Base-by-base conservation (phyloP, 2,888 invertebrate genomes). In the Rhyacophila evoluta region DNA sequence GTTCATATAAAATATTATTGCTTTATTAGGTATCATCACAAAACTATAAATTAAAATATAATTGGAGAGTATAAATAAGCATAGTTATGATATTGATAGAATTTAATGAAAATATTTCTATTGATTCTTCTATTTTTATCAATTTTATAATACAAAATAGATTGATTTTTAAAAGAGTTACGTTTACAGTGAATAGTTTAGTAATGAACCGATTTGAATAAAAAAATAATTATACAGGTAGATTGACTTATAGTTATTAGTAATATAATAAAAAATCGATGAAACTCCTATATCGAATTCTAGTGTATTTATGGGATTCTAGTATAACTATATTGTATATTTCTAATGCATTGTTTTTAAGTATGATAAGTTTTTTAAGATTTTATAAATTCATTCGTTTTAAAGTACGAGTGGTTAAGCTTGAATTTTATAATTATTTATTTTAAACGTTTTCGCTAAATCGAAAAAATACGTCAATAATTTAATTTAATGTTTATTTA, bases 1-100 rank as follows among this genome's bases (percentile, higher is more conserved):
- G n/a, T 55, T 55, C 55, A 55, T 55, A 55, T 55, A 55, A 55
- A 55, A 55, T 25, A 55, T 55, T 55, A 55, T 55, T 55, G 55
- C 55, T 55, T 55, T 55, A 55, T 55, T 55, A 55, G 55, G 15
- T 55, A 55, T 55, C 55, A 55, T 55, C 55, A 55, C 55, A 25
- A 55, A 39, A 55, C 19, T 8, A 55, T 55, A 55, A 55, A 55
- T 55, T 55, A 55, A 55, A 25, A 55, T 55, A 55, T 25, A 19
- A 55, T 19, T 25, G 19, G 15, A 55, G 55, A 55, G 10, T 55
- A 25, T 55, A 25, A 55, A 55, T 55, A 55, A 55, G 55, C 55
- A 55, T 19, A 55, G 55, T 25, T 55, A 1, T 0, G 25, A 19
- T 19, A 55, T 55, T 55, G 2, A 19, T 55, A 55, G 55, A 55